Evolutionary conservation across 2,888 invertebrate species (phyloP).

Genomic region (Euproctis similis): DNA sequence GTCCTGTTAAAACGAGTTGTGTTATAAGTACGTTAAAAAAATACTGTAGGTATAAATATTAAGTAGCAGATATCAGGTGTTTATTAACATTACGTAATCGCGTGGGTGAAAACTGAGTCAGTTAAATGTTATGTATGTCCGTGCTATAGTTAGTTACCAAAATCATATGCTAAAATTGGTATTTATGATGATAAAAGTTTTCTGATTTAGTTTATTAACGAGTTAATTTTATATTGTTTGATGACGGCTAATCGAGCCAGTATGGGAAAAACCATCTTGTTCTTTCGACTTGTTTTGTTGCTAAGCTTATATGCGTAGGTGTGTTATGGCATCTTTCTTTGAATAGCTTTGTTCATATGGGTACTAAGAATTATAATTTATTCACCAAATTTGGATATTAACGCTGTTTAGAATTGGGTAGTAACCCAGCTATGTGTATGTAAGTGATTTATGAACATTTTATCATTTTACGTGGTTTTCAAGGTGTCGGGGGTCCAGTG

Average conservation of each 20-base stretch:
- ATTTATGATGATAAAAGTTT: constrained; percentile 40
- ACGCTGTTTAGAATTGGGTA: too few relatives aligned
- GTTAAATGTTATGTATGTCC: constrained; percentile 18
- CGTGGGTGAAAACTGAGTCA: constrained; percentile 43
- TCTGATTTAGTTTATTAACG: constrained; percentile 24
- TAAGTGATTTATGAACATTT: too few relatives aligned
- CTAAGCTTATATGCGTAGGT: constrained; percentile 12
- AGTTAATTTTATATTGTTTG: constrained; percentile 18
- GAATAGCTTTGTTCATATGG: too few relatives aligned
- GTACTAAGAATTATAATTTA: too few relatives aligned
- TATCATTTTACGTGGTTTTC: too few relatives aligned
- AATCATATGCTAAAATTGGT: constrained; percentile 51
- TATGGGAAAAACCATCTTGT: constrained; percentile 22
- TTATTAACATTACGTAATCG: constrained; percentile 28
- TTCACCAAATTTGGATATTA: too few relatives aligned
- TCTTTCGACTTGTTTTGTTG: constrained; percentile 17
- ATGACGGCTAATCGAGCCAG: constrained; percentile 17
- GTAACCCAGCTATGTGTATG: too few relatives aligned
- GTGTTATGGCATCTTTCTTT: constrained; percentile 1
- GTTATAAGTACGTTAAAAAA: too few relatives aligned
- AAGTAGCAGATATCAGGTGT: constrained; percentile 20
- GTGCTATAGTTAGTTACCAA: constrained; percentile 32
- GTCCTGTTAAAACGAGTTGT: too few relatives aligned
- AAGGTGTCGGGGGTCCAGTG: too few relatives aligned
- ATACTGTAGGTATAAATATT: too few relatives aligned